Percentiles rank a stretch among this genome's conserved stretches.
phyloP scores from a whole-genome alignment of 1,140 invertebrate genomes.

The Papilio polytes region DNA sequence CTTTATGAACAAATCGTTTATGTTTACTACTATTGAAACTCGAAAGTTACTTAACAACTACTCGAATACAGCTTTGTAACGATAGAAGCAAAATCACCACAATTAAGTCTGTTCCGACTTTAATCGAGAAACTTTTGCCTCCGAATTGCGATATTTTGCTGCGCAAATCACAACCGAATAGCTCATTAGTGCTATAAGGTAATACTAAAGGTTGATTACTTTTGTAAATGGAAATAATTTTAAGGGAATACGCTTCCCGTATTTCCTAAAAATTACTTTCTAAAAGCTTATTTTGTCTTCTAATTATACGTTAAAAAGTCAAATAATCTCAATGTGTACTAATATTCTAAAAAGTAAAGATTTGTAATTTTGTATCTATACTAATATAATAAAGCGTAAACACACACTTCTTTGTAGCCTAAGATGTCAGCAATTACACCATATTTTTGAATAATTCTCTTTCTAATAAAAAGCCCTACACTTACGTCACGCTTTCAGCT shows the following conservation, averaged over 20 bases:
- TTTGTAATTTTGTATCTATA: too few species aligned
- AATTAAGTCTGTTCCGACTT: slow-evolving; percentile 16
- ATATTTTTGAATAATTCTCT: too few species aligned
- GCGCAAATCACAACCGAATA: neutral
- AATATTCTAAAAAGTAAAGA: too few species aligned
- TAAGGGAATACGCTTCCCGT: neutral
- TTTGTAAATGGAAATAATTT: slow-evolving; percentile 24
- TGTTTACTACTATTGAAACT: neutral
- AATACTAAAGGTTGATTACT: slow-evolving; percentile 8
- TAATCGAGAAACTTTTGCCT: slow-evolving; percentile 14
- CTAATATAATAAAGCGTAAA: too few species aligned
- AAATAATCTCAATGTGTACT: too few species aligned
- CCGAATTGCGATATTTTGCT: neutral
- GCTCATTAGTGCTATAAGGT: neutral
- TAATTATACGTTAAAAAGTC: neutral
- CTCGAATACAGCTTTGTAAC: neutral
- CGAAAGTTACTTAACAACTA: neutral
- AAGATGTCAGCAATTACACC: too few species aligned
- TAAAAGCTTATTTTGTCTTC: neutral
- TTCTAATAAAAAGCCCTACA: too few species aligned
- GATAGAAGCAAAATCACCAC: neutral
- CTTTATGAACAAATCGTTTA: neutral
- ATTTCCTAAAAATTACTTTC: neutral
- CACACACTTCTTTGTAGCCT: too few species aligned
- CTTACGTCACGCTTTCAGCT: too few species aligned